Conservation (phyloP, 2,888 invertebrate genomes). For the Eugnorisma glareosa region DNA sequence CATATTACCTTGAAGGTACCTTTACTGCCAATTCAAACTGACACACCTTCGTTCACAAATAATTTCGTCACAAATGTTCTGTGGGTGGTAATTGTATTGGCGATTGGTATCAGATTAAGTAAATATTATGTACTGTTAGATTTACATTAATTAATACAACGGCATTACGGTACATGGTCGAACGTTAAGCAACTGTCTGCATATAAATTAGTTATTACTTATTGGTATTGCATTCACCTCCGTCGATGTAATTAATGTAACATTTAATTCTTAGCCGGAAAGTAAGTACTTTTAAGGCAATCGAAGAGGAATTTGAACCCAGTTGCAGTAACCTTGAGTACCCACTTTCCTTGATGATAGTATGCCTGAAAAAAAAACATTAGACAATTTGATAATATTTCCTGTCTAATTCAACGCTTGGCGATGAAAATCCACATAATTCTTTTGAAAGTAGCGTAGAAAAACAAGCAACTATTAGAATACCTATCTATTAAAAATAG, state of each 20-base stretch:
- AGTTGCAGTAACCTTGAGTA: conserved; percentile 22
- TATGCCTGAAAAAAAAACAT: conserved; percentile 17
- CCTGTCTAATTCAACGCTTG: conserved; percentile 6
- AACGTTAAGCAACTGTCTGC: conserved; percentile 65
- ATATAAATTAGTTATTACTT: conserved; percentile 64
- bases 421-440: neutral
- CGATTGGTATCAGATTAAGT: conserved; percentile 67
- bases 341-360: conserved; percentile 9
- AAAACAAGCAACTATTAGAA: neutral
- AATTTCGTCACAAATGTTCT: conserved; percentile 67
- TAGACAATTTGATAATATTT: conserved; percentile 1
- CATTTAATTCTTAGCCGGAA: conserved; percentile 36
- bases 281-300: conserved; percentile 12
- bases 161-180: conserved; percentile 63
- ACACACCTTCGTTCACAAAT: conserved; percentile 71
- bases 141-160: conserved; percentile 73
- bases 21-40: conserved; percentile 9
- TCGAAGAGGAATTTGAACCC: conserved; percentile 17
- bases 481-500: neutral
- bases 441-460: neutral
- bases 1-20: conserved; percentile 52
- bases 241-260: conserved; percentile 41
- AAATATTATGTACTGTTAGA: conserved; percentile 72
- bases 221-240: conserved; percentile 48
- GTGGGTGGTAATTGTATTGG: conserved; percentile 69